phyloP scores from a whole-genome alignment of 2,113 vertebrate genomes.

The Ptyas mucosa region DNA sequence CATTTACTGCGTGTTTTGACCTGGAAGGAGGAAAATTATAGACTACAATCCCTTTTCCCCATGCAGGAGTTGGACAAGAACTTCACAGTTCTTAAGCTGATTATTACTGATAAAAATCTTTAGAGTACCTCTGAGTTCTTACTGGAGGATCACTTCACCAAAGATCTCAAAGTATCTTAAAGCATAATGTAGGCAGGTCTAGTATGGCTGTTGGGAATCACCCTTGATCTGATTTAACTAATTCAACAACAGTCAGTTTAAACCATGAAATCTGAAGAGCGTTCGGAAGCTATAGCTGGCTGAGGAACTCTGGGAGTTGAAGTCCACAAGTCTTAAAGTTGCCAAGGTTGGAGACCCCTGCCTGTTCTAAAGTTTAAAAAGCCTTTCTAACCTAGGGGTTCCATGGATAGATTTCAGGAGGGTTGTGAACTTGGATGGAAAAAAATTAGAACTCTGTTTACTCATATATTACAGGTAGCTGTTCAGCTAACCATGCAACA shows the following conservation, averaged over 20 bases:
- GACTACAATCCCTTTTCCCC: neutral
- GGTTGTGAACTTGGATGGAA: neutral
- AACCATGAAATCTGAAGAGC: neutral
- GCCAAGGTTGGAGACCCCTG: too few relatives aligned
- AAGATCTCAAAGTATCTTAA: neutral
- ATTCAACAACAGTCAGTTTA: neutral
- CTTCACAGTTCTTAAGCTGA: neutral
- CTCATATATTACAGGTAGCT: neutral
- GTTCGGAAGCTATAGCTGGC: too few relatives aligned
- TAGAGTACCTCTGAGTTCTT: neutral
- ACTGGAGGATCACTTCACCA: neutral
- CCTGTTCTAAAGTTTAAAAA: neutral
- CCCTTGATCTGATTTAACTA: neutral
- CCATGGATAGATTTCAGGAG: neutral
- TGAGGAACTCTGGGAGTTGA: too few relatives aligned
- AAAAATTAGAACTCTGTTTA: neutral
- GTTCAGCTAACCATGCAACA: neutral
- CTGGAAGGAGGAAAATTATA: neutral
- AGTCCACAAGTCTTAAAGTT: too few relatives aligned
- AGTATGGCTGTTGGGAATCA: neutral
- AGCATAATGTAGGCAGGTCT: neutral
- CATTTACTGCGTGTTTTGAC: neutral
- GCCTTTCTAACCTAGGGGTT: neutral
- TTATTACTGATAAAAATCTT: neutral
- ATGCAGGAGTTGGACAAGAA: neutral